Percentiles rank a stretch among this genome's conserved stretches.
Evolutionary conservation across 1,140 invertebrate genomes (phyloP).

Genomic region (Camponotus vicinus): DNA sequence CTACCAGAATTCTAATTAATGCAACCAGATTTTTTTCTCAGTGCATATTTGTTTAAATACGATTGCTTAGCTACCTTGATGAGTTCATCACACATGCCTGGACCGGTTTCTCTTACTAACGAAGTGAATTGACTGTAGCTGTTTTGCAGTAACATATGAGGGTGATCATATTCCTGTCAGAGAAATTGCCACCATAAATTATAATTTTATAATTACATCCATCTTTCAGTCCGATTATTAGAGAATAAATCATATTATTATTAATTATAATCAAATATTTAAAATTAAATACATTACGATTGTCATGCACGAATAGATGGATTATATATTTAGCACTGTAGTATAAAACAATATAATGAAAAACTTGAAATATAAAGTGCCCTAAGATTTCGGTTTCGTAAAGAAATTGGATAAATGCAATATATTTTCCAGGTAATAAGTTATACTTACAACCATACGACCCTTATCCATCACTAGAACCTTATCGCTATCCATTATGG

Average conservation of each 20-base stretch:
- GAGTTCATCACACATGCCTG: constrained; percentile 85
- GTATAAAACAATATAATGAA: no score
- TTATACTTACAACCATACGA: constrained; percentile 81
- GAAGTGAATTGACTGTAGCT: constrained; percentile 87
- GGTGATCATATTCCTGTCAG: constrained; percentile 88
- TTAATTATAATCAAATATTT: not conserved
- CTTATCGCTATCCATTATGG: constrained; percentile 87
- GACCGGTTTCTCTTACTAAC: constrained; percentile 90
- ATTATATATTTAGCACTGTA: no score
- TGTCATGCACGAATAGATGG: no score
- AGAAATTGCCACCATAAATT: not conserved
- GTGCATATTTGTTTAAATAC: constrained; percentile 71
- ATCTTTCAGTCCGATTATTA: not conserved
- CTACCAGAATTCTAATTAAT: no score
- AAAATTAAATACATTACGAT: no score
- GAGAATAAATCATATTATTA: not conserved
- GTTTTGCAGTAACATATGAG: constrained; percentile 86
- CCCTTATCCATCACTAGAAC: constrained; percentile 89
- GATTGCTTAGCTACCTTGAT: constrained; percentile 81
- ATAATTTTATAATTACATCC: not conserved
- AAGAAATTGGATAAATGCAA: not conserved
- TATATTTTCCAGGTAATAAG: not conserved
- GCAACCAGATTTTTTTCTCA: no score
- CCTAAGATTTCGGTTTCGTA: not conserved
- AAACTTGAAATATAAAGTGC: not conserved